These are phyloP conservation scores for Poeciliopsis retropinna DNA, from an alignment of 2,113 vertebrate genomes.

Conservation along the genomic window DNA sequence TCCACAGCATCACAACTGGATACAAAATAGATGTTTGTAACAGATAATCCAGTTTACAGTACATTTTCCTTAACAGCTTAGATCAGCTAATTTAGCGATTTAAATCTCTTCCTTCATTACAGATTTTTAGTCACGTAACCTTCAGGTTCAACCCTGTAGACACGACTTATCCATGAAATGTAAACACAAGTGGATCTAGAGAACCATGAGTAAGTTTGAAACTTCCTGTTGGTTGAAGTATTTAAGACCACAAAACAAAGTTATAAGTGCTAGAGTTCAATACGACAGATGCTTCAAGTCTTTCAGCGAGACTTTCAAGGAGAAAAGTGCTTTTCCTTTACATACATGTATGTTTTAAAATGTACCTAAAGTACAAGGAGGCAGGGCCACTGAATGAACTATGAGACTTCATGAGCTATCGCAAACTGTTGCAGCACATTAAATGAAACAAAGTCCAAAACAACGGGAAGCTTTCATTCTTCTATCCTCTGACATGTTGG, in stretches of 20 bases:
- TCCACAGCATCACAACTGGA: conserved; percentile 18
- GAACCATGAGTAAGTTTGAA: conserved; percentile 59
- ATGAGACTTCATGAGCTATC: conserved; percentile 28
- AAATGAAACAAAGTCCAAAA: conserved; percentile 61
- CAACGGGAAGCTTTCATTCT: conserved; percentile 60
- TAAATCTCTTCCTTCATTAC: conserved; percentile 32
- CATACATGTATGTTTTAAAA: conserved; percentile 51
- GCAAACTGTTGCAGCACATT: conserved; percentile 43
- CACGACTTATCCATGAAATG: conserved; percentile 47
- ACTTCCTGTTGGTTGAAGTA: conserved; percentile 45
- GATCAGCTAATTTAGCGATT: conserved; percentile 39
- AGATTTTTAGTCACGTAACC: conserved; percentile 39
- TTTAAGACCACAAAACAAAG: conserved; percentile 64
- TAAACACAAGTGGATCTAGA: conserved; percentile 30
- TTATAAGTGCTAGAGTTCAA: conserved; percentile 79
- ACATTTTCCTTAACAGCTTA: conserved; percentile 52
- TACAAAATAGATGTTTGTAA: conserved; percentile 52
- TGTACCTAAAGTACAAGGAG: conserved; percentile 52
- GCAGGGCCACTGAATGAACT: conserved; percentile 17
- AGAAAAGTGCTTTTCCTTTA: conserved; percentile 78
- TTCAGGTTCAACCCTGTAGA: conserved; percentile 28
- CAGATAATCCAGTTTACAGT: conserved; percentile 72
- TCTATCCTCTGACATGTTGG: conserved; percentile 44
- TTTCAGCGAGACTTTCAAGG: conserved; percentile 64
- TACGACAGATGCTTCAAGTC: conserved; percentile 67